Conservation (phyloP, 2,797 vertebrate species). For the Takifugu rubripes region DNA sequence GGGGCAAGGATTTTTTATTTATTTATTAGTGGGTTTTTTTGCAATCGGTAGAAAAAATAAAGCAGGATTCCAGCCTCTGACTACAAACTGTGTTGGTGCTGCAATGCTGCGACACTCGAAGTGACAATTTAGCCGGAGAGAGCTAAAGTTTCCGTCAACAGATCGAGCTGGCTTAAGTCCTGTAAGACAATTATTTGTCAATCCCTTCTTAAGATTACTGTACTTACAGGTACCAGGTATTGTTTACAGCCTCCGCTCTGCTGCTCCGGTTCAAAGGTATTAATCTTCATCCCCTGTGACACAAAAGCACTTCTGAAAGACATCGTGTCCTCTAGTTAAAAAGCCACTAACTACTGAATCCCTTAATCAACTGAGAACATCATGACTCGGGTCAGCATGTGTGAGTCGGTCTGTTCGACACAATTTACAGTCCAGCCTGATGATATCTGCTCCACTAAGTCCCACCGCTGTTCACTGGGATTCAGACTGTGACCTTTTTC, state of each 20-base stretch:
- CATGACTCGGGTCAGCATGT: slow-evolving; percentile 10
- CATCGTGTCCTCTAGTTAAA: slow-evolving; percentile 38
- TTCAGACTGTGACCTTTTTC: slow-evolving; percentile 40
- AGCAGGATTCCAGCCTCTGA: too few relatives aligned
- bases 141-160: too few relatives aligned
- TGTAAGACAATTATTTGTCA: slow-evolving; percentile 1
- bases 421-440: slow-evolving; percentile 32
- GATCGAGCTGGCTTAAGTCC: too few relatives aligned
- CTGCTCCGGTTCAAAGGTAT: slow-evolving; percentile 26
- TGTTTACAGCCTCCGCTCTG: slow-evolving; percentile 22
- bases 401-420: background rate
- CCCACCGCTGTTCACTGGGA: slow-evolving; percentile 40
- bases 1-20: too few relatives aligned
- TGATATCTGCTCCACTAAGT: slow-evolving; percentile 32
- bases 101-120: too few relatives aligned
- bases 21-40: too few relatives aligned
- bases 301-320: slow-evolving; percentile 26
- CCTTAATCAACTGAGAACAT: slow-evolving; percentile 36
- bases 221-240: slow-evolving; percentile 17
- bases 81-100: too few relatives aligned
- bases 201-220: slow-evolving; percentile 38
- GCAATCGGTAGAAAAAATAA: too few relatives aligned
- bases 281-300: slow-evolving; percentile 18
- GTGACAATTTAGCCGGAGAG: too few relatives aligned
- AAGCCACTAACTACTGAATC: slow-evolving; percentile 39